phyloP scores from a whole-genome alignment of 2,888 invertebrate species.

The Miltochrista miniata region DNA sequence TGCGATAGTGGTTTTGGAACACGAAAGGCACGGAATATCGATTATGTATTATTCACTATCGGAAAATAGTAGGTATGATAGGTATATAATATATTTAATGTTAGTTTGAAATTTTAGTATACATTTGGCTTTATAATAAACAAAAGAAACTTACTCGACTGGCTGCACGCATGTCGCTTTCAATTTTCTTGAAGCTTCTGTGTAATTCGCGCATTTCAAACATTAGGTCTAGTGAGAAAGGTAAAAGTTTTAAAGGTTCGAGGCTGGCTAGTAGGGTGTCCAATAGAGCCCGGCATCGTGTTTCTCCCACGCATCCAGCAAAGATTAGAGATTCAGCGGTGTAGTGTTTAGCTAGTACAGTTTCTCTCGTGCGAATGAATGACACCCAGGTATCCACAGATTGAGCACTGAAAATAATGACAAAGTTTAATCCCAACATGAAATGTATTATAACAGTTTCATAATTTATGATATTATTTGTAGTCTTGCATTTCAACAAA shows the following conservation, averaged over 20 bases:
- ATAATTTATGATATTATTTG: no score
- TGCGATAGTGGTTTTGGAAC: constrained; percentile 55
- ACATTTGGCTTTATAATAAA: constrained; percentile 9
- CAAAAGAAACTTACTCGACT: constrained; percentile 69
- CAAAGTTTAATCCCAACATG: not conserved
- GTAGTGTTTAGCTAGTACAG: constrained; percentile 92
- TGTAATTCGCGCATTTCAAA: constrained; percentile 91
- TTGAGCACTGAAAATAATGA: constrained; percentile 83
- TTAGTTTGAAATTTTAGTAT: constrained; percentile 23
- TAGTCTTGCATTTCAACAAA: no score
- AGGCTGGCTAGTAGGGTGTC: constrained; percentile 90
- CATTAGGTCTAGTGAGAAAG: constrained; percentile 92
- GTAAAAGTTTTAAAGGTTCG: constrained; percentile 90
- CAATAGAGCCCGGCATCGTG: constrained; percentile 85
- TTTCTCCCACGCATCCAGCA: constrained; percentile 82
- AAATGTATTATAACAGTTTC: no score
- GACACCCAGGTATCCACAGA: constrained; percentile 96
- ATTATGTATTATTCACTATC: constrained; percentile 38
- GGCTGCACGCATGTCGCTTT: constrained; percentile 79
- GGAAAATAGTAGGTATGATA: constrained; percentile 9
- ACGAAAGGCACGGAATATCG: constrained; percentile 49
- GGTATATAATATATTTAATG: constrained; percentile 18
- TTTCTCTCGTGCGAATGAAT: constrained; percentile 92
- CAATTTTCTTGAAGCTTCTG: constrained; percentile 88
- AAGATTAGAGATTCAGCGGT: constrained; percentile 89